These are phyloP conservation scores for Vidua macroura DNA, from an alignment of 2,113 vertebrate species.

Conservation along the genomic window DNA sequence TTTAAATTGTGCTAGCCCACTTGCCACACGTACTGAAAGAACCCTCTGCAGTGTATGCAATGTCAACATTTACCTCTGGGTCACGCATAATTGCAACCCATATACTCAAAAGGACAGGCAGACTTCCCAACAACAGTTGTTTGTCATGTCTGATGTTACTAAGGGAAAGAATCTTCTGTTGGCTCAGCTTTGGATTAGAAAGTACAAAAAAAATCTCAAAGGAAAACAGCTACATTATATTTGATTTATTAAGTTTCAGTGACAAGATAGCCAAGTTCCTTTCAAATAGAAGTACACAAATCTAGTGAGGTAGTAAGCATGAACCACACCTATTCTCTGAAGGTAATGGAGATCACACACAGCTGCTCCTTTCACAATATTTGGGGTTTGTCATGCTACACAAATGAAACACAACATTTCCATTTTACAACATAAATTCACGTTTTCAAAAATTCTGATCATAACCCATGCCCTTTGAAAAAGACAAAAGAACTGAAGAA, in stretches of 20 bases:
- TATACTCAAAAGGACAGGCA: not conserved
- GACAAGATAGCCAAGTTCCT: slow-evolving; percentile 1
- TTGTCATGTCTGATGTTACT: not conserved
- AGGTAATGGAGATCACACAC: slow-evolving; percentile 4
- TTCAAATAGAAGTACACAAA: not conserved
- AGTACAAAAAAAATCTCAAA: slow-evolving; percentile 28
- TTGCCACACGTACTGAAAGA: not conserved
- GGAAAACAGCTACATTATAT: slow-evolving; percentile 6
- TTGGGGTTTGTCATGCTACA: not conserved
- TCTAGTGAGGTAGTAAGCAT: not conserved
- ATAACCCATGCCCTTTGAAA: not conserved
- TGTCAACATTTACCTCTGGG: not conserved
- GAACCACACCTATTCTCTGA: slow-evolving; percentile 41
- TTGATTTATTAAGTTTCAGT: not conserved
- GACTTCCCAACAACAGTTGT: not conserved
- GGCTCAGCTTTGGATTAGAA: not conserved
- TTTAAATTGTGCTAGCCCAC: not conserved
- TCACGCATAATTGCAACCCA: not conserved
- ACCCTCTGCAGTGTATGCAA: not conserved
- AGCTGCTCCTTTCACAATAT: slow-evolving; percentile 28
- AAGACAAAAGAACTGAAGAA: not conserved
- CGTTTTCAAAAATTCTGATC: not conserved
- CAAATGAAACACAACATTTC: slow-evolving; percentile 7
- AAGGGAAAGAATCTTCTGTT: not conserved
- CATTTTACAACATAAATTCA: slow-evolving; percentile 25